Evolutionary conservation across 1,140 invertebrate genomes (phyloP), one percentile per base, ranked within the genome.

Genomic region (Drosophila arizonae): DNA sequence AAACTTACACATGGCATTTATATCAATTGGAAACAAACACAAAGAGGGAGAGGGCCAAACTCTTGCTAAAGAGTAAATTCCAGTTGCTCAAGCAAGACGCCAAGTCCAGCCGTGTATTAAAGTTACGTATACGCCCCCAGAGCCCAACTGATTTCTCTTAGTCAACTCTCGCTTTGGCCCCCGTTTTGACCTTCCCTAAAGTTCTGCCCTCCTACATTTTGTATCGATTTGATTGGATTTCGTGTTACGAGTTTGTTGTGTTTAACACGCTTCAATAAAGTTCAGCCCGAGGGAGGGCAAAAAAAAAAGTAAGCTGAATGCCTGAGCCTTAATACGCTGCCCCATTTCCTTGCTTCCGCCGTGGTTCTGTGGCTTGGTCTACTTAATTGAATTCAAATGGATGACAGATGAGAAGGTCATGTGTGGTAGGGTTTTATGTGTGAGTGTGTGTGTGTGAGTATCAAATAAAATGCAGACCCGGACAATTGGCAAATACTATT

Each of bases 201-300:
- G 24, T 0, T 28, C n/a, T 45, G 46, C 39, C 56, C 21, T 43
- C 11, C 10, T 33, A 33, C 33, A 1, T n/a, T 30, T 73, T 87
- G 84, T 87, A 87, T 87, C 84, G 84, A 87, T 87, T 87, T 87
- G 84, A 87, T 87, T 88, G 79, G 84, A 84, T 84, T 82, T 79
- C 66, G 76, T 84, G 67, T 72, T 41, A 63, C 54, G 63, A 75
- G 54, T 84, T 87, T 88, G 84, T 72, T 81, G 76, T 76, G 70
- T 84, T 84, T 79, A 63, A 82, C 78, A 84, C 70, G 84, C 79
- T 84, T 67, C 73, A 74, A 88, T 87, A 84, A 77, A 74, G 76
- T 76, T 68, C 61, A 60, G 61, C 52, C 5, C 6, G 43, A 3
- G 6, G 17, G 17, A 9, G n/a, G 6, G 43, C 4, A 43, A 15